Evolutionary conservation across 2,797 vertebrate species (phyloP).

Genomic region (Mareca penelope): DNA sequence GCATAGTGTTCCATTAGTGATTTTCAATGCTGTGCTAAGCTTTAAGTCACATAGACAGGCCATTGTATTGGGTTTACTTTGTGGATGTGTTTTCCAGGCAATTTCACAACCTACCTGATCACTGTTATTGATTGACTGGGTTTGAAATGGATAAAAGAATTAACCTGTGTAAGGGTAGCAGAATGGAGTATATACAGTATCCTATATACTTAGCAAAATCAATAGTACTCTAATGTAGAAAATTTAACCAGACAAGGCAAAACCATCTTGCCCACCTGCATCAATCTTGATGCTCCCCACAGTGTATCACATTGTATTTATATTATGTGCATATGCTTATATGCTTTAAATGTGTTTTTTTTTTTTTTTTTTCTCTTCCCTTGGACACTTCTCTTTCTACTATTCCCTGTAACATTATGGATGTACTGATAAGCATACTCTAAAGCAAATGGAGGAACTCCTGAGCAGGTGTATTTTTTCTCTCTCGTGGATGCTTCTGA

Average conservation of each 20-base stretch:
- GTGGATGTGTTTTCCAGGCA: conserved; percentile 75
- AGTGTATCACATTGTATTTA: background rate
- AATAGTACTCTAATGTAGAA: conserved; percentile 67
- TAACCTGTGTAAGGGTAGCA: conserved; percentile 69
- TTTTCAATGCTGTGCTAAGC: conserved; percentile 75
- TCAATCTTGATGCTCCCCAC: background rate
- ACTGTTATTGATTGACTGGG: conserved; percentile 65
- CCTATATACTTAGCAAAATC: conserved; percentile 71
- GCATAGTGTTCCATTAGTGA: conserved; percentile 75
- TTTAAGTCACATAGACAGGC: conserved; percentile 77
- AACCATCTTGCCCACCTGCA: background rate
- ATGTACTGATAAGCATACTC: background rate
- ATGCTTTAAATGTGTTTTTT: background rate
- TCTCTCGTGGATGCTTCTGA: background rate
- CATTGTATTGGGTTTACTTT: conserved; percentile 70
- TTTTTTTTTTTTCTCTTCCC: background rate
- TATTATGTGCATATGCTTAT: background rate
- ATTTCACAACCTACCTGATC: conserved; percentile 78
- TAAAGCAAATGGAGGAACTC: background rate
- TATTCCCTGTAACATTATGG: background rate
- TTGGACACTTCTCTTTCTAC: background rate
- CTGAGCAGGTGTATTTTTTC: background rate
- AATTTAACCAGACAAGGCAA: conserved; percentile 57
- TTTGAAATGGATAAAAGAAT: conserved; percentile 77
- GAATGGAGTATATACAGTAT: conserved; percentile 62